Evolutionary conservation across 2,888 invertebrate species (phyloP), one percentile per base, ranked within the genome.

Genomic region (Synanthedon andrenaeformis): DNA sequence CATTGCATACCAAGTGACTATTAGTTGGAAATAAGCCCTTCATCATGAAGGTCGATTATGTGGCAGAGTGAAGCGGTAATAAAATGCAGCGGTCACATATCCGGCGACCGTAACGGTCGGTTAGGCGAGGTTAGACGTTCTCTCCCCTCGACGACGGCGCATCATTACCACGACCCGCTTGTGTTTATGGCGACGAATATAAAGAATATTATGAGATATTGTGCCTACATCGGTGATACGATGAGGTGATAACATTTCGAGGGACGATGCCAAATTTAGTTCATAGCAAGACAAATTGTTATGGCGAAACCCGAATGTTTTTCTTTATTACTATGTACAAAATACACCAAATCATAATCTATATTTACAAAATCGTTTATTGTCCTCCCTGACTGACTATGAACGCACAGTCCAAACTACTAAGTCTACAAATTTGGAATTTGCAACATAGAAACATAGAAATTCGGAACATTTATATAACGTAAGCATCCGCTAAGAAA

Each of bases 31-130:
- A 78, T 73, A 76, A 79, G 79, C 81, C 83, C 80, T 85, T 78
- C 77, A 83, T 86, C 86, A 84, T 72, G 79, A 79, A 78, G 82
- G 83, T 72, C 86, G 85, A 86, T 86, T 87, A 85, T 82, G 87
- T 86, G 86, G 85, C 82, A 77, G 77, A 79, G 81, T 83, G 81
- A 86, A 87, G 85, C 84, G 87, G 87, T 85, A 76, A 86, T 87
- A 87, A 87, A 87, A 87, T 85, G 85, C 86, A 87, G 86, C 87
- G 87, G 87, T 82, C 86, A 86, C 86, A 86, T 85, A 84, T 82
- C 79, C 79, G 75, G 69, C 73, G 80, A 74, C 74, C 83, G 77
- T 79, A 84, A 86, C 79, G 80, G 83, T 70, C 84, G 82, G 82
- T 80, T 83, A 77, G 82, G 64, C 74, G 76, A 74, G 81, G 81